Evolutionary conservation across 1,140 invertebrate genomes (phyloP), one percentile per base, ranked within the genome.

Genomic region (Acromyrmex charruanus): DNA sequence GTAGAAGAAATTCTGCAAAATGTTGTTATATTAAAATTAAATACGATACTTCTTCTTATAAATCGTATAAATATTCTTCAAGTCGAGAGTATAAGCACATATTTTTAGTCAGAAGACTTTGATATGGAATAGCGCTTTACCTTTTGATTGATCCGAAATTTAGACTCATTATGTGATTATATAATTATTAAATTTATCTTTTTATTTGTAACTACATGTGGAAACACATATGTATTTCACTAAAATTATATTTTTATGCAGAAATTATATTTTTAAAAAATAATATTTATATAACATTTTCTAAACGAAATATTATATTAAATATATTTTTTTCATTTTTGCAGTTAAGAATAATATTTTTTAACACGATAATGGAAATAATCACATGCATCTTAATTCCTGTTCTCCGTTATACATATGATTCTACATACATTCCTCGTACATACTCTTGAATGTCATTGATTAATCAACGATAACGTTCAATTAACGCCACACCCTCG

Each of bases 401-500:
- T 53, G 28, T 3, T 31, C 25, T 18, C 16, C 25, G 49, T 10
- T 44, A 18, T 61, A 63, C 12, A 14, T 44, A 5, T 21, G 25
- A 25, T 59, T 75, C 31, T 39, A n/a, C 49, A 16, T 51, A 16
- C 49, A 51, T 14, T 16, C 4, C 14, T 21, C 25, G 39, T 69
- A 72, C 44, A 16, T 31, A 51, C 9, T 74, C 49, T 18, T 61
- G 55, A 84, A 75, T 49, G 28, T n/a, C 55, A 12, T 58, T 39
- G 55, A 49, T 61, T 74, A 75, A 84, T 61, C 44, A 51, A 39
- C 39, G 55, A 74, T 74, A 84, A 84, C 25, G 39, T 84, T 49
- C 69, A 84, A 75, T 84, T 74, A 84, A 75, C 69, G 55, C 80
- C 69, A 44, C 51, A 81, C 69, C 69, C 31, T 61, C 31, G 39